Conservation (phyloP, 1,140 invertebrate genomes). For the Druon quercuslanigerum region DNA sequence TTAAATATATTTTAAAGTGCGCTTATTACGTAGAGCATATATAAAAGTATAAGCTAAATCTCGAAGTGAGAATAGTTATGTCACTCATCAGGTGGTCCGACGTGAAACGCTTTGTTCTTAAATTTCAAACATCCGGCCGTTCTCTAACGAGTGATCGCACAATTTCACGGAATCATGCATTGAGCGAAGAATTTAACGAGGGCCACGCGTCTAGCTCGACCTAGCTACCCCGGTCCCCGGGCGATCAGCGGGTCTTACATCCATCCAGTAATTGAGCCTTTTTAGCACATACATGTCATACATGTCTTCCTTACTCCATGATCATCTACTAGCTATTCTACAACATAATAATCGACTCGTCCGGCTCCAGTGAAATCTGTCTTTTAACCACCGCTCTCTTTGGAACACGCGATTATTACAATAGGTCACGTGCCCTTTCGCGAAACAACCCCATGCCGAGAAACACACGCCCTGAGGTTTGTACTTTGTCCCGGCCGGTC, state of each 20-base stretch:
- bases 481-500: conserved; percentile 46
- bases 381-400: conserved; percentile 34
- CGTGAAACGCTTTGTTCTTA: conserved; percentile 17
- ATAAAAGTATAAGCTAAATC: conserved; percentile 22
- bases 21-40: neutral
- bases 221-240: no score
- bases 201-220: conserved; percentile 53
- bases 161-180: conserved; percentile 59
- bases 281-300: neutral
- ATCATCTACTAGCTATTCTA: neutral
- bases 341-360: conserved; percentile 35
- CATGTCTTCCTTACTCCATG: conserved; percentile 3
- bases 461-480: conserved; percentile 61
- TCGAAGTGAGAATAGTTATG: conserved; percentile 18
- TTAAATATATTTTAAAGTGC: no score
- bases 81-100: conserved; percentile 39
- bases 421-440: conserved; percentile 58
- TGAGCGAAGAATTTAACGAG: conserved; percentile 64
- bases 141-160: conserved; percentile 52
- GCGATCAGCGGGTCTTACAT: conserved; percentile 1
- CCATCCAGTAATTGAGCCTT: neutral
- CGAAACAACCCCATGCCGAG: conserved; percentile 58
- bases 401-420: conserved; percentile 52
- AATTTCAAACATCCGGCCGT: neutral
- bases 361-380: conserved; percentile 38